A percentile compares a stretch with the other conserved stretches of the same genome.
Evolutionary conservation across 1,140 invertebrate species (phyloP).

Genomic region (Gyrodactylus bullatarudis): DNA sequence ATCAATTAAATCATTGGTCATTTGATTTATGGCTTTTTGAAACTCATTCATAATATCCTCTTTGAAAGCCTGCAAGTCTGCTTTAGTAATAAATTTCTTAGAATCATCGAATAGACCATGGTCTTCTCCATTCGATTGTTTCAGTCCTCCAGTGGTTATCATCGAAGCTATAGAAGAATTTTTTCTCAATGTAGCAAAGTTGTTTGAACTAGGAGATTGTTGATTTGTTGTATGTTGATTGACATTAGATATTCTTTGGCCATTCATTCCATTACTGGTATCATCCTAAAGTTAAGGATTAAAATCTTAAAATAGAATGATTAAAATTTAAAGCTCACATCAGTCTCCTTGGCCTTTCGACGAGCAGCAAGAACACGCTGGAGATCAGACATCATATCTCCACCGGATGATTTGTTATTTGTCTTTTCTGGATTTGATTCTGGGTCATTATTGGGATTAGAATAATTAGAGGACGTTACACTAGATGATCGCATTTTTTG

Average conservation of each 20-base stretch:
- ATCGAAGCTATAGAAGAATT: not conserved
- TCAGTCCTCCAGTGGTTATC: not conserved
- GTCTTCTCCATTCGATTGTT: not conserved
- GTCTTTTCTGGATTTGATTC: not conserved
- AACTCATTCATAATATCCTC: not conserved
- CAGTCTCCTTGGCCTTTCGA: not conserved
- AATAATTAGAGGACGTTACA: not conserved
- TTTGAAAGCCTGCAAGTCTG: not conserved
- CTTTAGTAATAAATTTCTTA: not conserved
- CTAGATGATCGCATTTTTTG: not conserved
- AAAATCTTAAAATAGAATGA: too few relatives aligned
- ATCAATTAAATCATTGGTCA: not conserved
- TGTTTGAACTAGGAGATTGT: not conserved
- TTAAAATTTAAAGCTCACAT: not conserved
- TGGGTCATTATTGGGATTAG: not conserved
- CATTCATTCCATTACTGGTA: too few relatives aligned
- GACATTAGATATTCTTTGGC: too few relatives aligned
- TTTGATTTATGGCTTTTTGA: not conserved
- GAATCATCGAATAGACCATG: not conserved
- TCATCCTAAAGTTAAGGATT: too few relatives aligned
- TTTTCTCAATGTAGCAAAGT: not conserved
- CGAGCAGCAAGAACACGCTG: constrained; percentile 5
- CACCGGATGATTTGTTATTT: not conserved
- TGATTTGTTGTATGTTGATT: not conserved
- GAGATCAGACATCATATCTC: constrained; percentile 1